These are phyloP conservation scores for Caenorhabditis panamensis DNA, from an alignment of 2,888 invertebrate genomes.

Conservation along the genomic window DNA sequence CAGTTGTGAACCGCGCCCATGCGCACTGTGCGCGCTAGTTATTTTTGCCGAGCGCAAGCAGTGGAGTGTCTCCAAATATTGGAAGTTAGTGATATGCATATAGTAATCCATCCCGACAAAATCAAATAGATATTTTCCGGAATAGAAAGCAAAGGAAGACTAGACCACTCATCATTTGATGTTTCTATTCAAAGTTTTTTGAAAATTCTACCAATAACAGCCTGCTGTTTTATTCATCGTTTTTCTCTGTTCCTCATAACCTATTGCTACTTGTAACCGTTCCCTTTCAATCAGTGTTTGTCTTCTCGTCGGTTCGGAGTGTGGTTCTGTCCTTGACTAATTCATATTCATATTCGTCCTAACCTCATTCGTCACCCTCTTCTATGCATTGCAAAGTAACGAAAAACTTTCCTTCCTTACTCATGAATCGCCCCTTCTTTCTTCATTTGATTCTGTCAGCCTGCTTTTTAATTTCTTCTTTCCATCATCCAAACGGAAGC, in stretches of 20 bases:
- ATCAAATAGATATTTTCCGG: slow-evolving; percentile 26
- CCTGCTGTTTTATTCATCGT: background rate
- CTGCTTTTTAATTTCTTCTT: slow-evolving; percentile 1
- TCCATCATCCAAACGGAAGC: background rate
- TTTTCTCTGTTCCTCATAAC: background rate
- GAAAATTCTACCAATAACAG: no score
- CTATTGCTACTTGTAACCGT: background rate
- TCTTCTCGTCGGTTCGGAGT: background rate
- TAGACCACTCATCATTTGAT: no score
- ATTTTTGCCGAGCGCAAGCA: background rate
- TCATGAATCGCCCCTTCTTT: slow-evolving; percentile 11
- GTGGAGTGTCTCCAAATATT: slow-evolving; percentile 27
- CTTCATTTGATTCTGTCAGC: background rate
- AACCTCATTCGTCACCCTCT: slow-evolving; percentile 47
- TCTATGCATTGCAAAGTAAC: slow-evolving; percentile 54
- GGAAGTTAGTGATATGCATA: slow-evolving; percentile 38
- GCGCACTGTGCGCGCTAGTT: background rate
- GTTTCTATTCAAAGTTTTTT: no score
- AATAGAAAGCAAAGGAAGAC: background rate
- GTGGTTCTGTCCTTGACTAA: slow-evolving; percentile 52
- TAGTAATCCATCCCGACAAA: slow-evolving; percentile 28
- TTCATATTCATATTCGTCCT: slow-evolving; percentile 49
- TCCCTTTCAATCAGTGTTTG: slow-evolving; percentile 35
- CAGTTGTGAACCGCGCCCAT: background rate
- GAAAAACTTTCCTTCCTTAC: slow-evolving; percentile 33